Base-by-base conservation (phyloP, 2,797 vertebrate genomes). In the Myiotriccus ornatus region DNA sequence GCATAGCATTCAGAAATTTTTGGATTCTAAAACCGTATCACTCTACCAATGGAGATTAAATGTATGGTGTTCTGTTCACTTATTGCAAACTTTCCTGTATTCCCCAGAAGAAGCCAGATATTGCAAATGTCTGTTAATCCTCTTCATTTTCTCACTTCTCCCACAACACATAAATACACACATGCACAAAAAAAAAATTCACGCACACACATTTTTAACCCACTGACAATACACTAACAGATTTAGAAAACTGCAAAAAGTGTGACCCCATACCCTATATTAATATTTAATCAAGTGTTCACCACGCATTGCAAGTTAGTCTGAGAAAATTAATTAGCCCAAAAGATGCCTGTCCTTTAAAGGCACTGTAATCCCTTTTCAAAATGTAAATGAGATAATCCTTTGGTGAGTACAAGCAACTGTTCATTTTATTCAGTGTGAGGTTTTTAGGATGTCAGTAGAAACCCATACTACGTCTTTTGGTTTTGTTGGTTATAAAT, bases 271-370 rank as follows among this genome's bases (percentile, higher is more conserved):
- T 73, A 88, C 44, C 56, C 94, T 9, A 9, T 59, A 74, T 93
- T 74, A 96, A 90, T 93, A 91, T 96, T 97, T 97, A 97, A 96
- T 95, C 43, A 56, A 88, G 70, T 55, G 71, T 53, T 93, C 76
- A 67, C 77, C n/a, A 57, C 52, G 57, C 49, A 67, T 41, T 93
- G 65, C 84, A 95, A 87, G 91, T 76, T 90, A 90, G 79, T 60
- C 70, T 71, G 73, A 74, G 87, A 96, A 97, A 93, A 97, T 96
- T 95, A 95, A 95, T 96, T 95, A 95, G 95, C 70, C 89, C 32
- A 49, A 96, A 92, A 96, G 94, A 96, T 68, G 73, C 95, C 89
- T 95, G 79, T 90, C 84, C 95, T 97, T 96, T 96, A 96, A 95
- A 96, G 88, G 91, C 44, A 84, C 55, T 91, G 59, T 96, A 94